Percentiles rank a stretch among this genome's conserved stretches.
These are phyloP conservation scores for Anoplolepis gracilipes DNA, from an alignment of 1,140 invertebrate species.

Conservation along the genomic window DNA sequence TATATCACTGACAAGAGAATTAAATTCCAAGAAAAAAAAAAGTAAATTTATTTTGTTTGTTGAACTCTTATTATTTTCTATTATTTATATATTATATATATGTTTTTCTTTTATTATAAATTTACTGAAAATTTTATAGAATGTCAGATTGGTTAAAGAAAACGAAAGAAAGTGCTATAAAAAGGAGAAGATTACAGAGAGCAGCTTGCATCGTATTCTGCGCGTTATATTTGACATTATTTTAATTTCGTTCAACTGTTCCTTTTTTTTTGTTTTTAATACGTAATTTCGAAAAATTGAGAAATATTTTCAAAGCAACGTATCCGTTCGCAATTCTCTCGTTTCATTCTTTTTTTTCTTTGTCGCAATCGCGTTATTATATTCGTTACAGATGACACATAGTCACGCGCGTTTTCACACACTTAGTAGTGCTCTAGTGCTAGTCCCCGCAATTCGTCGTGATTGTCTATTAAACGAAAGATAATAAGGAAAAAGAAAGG, in stretches of 20 bases:
- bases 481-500: conserved; percentile 5
- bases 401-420: conserved; percentile 35
- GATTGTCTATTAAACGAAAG: conserved; percentile 49
- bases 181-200: conserved; percentile 51
- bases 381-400: conserved; percentile 42
- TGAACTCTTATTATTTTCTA: not conserved
- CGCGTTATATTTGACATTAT: conserved; percentile 71
- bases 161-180: conserved; percentile 51
- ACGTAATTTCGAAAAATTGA: conserved; percentile 54
- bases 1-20: not conserved
- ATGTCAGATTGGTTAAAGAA: not conserved
- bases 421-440: conserved; percentile 32
- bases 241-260: conserved; percentile 72
- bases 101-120: not conserved
- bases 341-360: conserved; percentile 1
- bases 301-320: conserved; percentile 53
- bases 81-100: not conserved
- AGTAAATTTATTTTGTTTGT: not conserved
- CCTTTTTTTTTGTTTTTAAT: conserved; percentile 68
- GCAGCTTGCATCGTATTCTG: conserved; percentile 74
- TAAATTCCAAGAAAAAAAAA: not conserved
- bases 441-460: conserved; percentile 46
- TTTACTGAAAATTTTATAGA: not conserved
- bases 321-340: conserved; percentile 42
- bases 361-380: not conserved